A percentile compares a stretch with the other conserved stretches of the same genome.
These are phyloP conservation scores for Varroa destructor DNA, from an alignment of 1,140 invertebrate species.

Conservation along the genomic window DNA sequence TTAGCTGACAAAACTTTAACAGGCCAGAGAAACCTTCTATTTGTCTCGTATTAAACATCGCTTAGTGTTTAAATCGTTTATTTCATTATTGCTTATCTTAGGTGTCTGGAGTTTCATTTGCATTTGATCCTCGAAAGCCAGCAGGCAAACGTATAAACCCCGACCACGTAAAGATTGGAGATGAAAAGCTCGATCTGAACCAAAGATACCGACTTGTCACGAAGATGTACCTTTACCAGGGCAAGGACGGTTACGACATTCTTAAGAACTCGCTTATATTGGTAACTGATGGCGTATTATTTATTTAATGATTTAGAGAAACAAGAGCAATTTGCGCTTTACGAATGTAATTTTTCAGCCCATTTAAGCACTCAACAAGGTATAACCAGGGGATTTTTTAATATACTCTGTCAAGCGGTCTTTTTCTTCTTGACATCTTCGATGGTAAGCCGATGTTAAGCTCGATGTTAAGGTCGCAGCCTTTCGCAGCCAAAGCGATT, in stretches of 20 bases:
- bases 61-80: not conserved
- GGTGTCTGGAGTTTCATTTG: constrained; percentile 65
- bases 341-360: too few relatives aligned
- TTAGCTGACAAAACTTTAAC: too few relatives aligned
- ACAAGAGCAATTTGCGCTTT: too few relatives aligned
- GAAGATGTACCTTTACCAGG: constrained; percentile 56
- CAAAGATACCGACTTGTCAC: constrained; percentile 58
- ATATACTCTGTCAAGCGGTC: too few relatives aligned
- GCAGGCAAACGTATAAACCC: constrained; percentile 55
- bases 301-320: too few relatives aligned
- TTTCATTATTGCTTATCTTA: not conserved
- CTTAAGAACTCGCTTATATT: constrained; percentile 56
- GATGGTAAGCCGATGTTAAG: too few relatives aligned
- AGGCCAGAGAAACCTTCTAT: too few relatives aligned
- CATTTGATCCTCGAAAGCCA: constrained; percentile 61
- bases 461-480: too few relatives aligned
- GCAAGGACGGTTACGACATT: constrained; percentile 71
- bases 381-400: too few relatives aligned
- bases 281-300: constrained; percentile 44
- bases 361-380: too few relatives aligned
- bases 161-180: constrained; percentile 61
- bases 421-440: too few relatives aligned
- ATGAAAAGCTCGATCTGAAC: constrained; percentile 59
- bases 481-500: too few relatives aligned
- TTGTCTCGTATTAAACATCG: not conserved